These are phyloP conservation scores for Epirrhoe tristata DNA, from an alignment of 2,888 invertebrate species.

Conservation along the genomic window DNA sequence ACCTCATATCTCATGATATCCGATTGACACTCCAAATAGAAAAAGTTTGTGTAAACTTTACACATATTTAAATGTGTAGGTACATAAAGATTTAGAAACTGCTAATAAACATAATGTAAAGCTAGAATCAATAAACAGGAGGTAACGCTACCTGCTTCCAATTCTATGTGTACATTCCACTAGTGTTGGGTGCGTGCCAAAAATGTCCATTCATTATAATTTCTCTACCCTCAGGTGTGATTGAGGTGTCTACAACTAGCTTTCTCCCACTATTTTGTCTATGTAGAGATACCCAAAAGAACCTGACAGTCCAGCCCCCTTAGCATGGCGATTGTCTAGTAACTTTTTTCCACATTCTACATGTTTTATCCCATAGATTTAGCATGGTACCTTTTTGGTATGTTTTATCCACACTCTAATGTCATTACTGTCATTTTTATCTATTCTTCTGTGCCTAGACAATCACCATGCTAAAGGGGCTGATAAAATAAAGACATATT, in stretches of 20 bases:
- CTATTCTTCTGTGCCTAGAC: too few species aligned
- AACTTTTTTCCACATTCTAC: too few species aligned
- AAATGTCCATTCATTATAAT: slow-evolving; percentile 45
- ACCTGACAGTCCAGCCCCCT: too few species aligned
- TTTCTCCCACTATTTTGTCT: background rate
- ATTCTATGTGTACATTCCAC: slow-evolving; percentile 40
- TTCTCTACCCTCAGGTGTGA: slow-evolving; percentile 39
- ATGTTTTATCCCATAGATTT: too few species aligned
- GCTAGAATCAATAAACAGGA: slow-evolving; percentile 40
- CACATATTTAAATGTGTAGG: slow-evolving; percentile 5
- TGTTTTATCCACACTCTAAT: too few species aligned
- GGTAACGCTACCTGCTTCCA: slow-evolving; percentile 42
- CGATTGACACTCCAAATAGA: background rate
- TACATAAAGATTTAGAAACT: slow-evolving; percentile 20
- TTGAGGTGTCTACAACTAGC: slow-evolving; percentile 23
- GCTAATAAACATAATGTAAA: slow-evolving; percentile 23
- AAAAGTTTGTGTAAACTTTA: background rate
- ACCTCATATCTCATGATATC: too few species aligned
- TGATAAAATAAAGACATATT: too few species aligned
- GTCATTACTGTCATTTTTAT: too few species aligned
- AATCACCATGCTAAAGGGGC: too few species aligned
- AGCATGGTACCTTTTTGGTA: too few species aligned
- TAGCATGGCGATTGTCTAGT: too few species aligned
- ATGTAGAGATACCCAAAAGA: too few species aligned
- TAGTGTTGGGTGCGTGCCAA: slow-evolving; percentile 38